Conservation (phyloP, 2,797 vertebrate species). For the Manis crassicaudata region DNA sequence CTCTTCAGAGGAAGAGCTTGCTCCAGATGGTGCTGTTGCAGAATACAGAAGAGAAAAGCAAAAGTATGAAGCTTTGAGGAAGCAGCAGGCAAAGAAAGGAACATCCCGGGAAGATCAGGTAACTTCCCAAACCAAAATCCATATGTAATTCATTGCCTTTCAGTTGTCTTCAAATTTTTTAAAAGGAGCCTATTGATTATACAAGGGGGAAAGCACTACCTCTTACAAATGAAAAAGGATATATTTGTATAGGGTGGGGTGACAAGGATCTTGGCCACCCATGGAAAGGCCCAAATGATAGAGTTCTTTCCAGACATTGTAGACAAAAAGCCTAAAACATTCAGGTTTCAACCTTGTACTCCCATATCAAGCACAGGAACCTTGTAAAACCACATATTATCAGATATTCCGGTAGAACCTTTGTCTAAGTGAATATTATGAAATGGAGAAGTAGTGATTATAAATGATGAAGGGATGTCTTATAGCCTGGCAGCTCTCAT, state of each 20-base stretch:
- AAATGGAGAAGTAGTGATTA: neutral
- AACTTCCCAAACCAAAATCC: conserved; percentile 51
- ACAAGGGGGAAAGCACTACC: neutral
- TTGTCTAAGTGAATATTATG: neutral
- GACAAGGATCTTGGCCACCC: neutral
- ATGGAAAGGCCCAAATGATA: neutral
- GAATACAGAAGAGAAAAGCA: conserved; percentile 94
- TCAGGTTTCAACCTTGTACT: neutral
- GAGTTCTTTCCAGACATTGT: neutral
- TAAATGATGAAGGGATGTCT: neutral
- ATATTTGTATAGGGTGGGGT: neutral
- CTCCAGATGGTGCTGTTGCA: conserved; percentile 90
- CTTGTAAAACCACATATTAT: neutral
- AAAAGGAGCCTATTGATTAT: conserved; percentile 15
- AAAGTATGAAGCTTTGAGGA: conserved; percentile 94
- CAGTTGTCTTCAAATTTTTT: neutral
- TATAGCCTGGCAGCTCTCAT: neutral
- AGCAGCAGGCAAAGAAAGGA: conserved; percentile 92
- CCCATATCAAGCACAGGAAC: neutral
- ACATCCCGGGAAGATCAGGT: conserved; percentile 94
- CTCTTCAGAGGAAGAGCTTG: conserved; percentile 86
- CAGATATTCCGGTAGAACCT: neutral
- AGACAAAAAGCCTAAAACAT: conserved; percentile 26
- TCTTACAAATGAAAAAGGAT: conserved; percentile 29
- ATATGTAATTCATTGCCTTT: neutral